Conservation (phyloP, 2,888 invertebrate genomes). For the Meta bourneti region DNA sequence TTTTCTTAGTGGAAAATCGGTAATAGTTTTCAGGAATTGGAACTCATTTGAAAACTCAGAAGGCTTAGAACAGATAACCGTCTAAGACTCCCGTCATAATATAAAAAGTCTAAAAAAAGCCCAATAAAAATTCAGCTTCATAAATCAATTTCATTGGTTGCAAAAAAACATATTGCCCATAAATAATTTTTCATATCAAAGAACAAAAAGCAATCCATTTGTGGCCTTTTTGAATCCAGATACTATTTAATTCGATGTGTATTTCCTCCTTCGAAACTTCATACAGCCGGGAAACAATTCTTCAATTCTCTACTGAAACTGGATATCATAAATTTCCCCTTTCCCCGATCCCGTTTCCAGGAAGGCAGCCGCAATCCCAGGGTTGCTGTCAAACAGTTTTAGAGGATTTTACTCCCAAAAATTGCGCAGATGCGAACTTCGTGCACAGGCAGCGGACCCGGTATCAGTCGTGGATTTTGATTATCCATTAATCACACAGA, state of each 20-base stretch:
- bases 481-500: conserved; percentile 45
- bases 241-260: conserved; percentile 1
- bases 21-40: too few relatives aligned
- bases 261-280: neutral
- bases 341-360: neutral
- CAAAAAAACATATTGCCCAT: too few relatives aligned
- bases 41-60: too few relatives aligned
- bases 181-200: too few relatives aligned
- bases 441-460: neutral
- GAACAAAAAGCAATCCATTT: too few relatives aligned
- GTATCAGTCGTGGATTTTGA: conserved; percentile 43
- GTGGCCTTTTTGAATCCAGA: neutral
- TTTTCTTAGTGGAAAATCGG: too few relatives aligned
- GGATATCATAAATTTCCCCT: conserved; percentile 27
- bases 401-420: conserved; percentile 26
- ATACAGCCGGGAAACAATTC: neutral
- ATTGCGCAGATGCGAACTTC: conserved; percentile 35
- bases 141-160: too few relatives aligned
- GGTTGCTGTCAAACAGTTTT: conserved; percentile 38
- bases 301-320: conserved; percentile 8
- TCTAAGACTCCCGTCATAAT: too few relatives aligned
- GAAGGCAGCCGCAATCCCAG: conserved; percentile 5
- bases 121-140: too few relatives aligned
- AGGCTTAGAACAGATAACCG: too few relatives aligned
- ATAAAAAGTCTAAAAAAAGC: too few relatives aligned